Conservation (phyloP, 2,113 vertebrate species). For the Erpornis zantholeuca region DNA sequence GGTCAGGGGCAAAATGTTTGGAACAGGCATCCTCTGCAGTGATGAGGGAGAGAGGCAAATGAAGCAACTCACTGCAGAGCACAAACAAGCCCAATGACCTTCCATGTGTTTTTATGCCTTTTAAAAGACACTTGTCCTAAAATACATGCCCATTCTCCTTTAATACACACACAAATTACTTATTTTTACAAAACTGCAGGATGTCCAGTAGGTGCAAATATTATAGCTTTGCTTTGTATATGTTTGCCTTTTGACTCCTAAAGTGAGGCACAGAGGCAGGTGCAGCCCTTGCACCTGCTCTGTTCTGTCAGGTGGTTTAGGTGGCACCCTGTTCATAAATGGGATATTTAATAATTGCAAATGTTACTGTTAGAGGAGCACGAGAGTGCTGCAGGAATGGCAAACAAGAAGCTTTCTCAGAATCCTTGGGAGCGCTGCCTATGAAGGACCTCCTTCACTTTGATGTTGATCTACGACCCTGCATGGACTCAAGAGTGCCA, state of each 20-base stretch:
- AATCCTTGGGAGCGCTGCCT: rapidly evolving
- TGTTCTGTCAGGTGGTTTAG: background rate
- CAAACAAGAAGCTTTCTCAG: background rate
- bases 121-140: background rate
- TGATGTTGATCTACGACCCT: background rate
- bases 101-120: background rate
- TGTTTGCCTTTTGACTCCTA: background rate
- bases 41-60: background rate
- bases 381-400: background rate
- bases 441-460: background rate
- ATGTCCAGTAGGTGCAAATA: background rate
- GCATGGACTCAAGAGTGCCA: background rate
- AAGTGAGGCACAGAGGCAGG: background rate
- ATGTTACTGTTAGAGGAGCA: background rate
- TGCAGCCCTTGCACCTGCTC: background rate
- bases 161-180: background rate
- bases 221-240: background rate
- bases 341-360: background rate
- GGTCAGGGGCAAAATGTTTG: background rate
- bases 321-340: background rate
- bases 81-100: background rate
- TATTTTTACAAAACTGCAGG: background rate
- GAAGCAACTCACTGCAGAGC: background rate
- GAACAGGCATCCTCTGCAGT: background rate
- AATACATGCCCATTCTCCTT: background rate